These are phyloP conservation scores for Procambarus clarkii DNA, from an alignment of 1,140 invertebrate genomes.

Conservation along the genomic window DNA sequence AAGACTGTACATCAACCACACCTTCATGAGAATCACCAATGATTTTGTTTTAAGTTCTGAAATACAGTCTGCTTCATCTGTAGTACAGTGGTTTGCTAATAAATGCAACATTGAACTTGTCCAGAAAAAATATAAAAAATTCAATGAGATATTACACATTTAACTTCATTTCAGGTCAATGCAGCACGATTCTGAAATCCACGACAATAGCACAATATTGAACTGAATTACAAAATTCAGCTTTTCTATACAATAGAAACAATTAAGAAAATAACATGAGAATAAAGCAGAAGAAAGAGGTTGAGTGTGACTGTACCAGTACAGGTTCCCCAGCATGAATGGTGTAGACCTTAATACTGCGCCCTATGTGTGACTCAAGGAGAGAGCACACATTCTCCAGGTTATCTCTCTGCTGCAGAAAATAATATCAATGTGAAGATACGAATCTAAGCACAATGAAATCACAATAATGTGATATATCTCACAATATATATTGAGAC, in stretches of 20 bases:
- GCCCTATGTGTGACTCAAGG: constrained; percentile 35
- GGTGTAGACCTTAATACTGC: constrained; percentile 41
- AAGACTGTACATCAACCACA: neutral
- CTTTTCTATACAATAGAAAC: neutral
- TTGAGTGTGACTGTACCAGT: constrained; percentile 23
- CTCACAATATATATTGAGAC: too few relatives aligned
- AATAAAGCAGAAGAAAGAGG: neutral
- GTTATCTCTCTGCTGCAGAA: constrained; percentile 12
- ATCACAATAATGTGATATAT: neutral
- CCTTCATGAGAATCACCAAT: neutral
- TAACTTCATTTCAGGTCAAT: neutral
- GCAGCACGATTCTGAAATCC: too few relatives aligned
- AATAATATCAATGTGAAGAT: neutral
- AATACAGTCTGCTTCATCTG: neutral
- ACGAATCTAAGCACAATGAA: neutral
- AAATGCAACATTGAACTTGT: neutral
- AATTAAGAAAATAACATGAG: neutral
- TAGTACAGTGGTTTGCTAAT: neutral
- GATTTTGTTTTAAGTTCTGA: neutral
- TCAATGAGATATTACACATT: neutral
- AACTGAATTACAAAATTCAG: neutral
- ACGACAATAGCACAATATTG: neutral
- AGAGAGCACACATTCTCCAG: constrained; percentile 35
- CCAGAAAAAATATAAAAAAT: neutral
- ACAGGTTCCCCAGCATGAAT: constrained; percentile 43